Evolutionary conservation across 2,797 vertebrate genomes (phyloP), one percentile per base, ranked within the genome.

Genomic region (Prunella strophiata): DNA sequence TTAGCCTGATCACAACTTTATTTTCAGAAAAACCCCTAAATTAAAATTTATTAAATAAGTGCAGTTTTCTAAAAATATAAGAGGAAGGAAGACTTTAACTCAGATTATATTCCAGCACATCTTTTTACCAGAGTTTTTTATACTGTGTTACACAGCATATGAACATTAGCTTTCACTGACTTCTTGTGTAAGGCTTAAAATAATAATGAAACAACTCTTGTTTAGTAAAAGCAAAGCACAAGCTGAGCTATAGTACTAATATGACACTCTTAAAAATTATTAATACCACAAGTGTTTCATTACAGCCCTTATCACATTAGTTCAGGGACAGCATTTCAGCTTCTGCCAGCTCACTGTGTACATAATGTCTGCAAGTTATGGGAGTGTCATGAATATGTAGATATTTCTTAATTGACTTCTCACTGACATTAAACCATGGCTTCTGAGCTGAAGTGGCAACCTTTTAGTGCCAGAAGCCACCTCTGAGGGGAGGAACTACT

Each of bases 331-430:
- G 21, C 52, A 57, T 86, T 90, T 61, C 65, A 94, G 40, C 61
- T 85, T 85, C 77, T 59, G 47, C 32, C 74, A 96, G 55, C 55
- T 94, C 78, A 34, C 40, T 76, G 74, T 95, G 45, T 73, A 34
- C 42, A 45, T 51, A 82, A 81, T 88, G 75, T 68, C 55, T 90
- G 66, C 19, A 95, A 93, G 38, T 96, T 89, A 74, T n/a, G 42
- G 73, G 36, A 73, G 29, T 61, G 87, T 93, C 81, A 91, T 91
- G 88, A 95, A 96, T 94, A 95, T 85, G 87, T 91, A 93, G 84
- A 89, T 61, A 23, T 88, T 97, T 93, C 73, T 95, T 84, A 95
- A 95, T 85, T 12, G 59, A 83, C 47, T 90, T 91, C 30, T 85
- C 55, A 59, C 50, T 93, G 89, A 96, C 48, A 55, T 76, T 95